Percentiles rank a stretch among this genome's conserved stretches.
Conservation (phyloP, 1,140 invertebrate species). For the Rhizoglyphus robini region DNA sequence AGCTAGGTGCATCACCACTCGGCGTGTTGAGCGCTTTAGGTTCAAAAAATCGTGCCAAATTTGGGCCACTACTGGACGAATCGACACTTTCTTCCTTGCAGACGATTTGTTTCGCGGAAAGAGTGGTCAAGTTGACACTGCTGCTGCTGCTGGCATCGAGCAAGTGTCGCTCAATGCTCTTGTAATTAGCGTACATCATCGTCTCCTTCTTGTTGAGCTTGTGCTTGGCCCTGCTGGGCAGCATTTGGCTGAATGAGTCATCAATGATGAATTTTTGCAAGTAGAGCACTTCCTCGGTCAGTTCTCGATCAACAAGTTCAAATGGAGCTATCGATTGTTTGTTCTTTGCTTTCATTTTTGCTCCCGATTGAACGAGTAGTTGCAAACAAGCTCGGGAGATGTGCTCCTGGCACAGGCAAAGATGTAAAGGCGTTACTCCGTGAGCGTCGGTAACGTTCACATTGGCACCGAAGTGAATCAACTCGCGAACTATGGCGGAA, state of each 20-base stretch:
- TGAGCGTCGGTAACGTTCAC: slow-evolving; percentile 37
- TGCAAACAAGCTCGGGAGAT: slow-evolving; percentile 41
- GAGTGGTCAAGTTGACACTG: neutral
- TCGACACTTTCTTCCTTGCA: neutral
- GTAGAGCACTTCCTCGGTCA: slow-evolving; percentile 35
- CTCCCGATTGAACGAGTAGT: slow-evolving; percentile 41
- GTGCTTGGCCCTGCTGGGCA: neutral
- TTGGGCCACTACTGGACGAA: slow-evolving; percentile 2
- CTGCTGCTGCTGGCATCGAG: neutral
- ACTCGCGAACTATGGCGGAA: slow-evolving; percentile 38
- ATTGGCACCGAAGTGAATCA: slow-evolving; percentile 42
- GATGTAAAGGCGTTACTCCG: slow-evolving; percentile 44
- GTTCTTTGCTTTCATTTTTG: slow-evolving; percentile 37
- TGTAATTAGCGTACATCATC: slow-evolving; percentile 7
- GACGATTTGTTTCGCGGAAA: neutral
- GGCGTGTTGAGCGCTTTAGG: neutral
- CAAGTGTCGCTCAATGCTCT: neutral
- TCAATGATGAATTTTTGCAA: slow-evolving; percentile 30
- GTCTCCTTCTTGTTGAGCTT: neutral
- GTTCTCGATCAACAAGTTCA: slow-evolving; percentile 30
- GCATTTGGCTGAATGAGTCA: neutral
- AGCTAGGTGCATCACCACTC: neutral
- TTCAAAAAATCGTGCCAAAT: neutral
- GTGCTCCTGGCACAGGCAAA: slow-evolving; percentile 39
- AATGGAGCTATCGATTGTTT: slow-evolving; percentile 34